A percentile compares a stretch with the other conserved stretches of the same genome.
Evolutionary conservation across 2,888 invertebrate genomes (phyloP).

Genomic region (Agrilus cyanescens): DNA sequence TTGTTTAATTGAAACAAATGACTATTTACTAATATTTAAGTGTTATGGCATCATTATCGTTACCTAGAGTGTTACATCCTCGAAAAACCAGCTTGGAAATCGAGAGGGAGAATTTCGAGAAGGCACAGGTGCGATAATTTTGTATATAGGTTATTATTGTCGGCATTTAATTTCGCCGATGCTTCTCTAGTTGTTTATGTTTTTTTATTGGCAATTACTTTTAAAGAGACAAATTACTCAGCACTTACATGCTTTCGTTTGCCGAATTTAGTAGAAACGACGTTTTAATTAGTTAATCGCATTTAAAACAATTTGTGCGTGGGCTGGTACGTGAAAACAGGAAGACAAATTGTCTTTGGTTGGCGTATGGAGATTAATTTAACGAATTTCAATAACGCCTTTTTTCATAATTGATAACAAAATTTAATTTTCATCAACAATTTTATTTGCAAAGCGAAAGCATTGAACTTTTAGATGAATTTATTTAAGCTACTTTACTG

Average conservation of each 20-base stretch:
- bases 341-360: too few relatives aligned
- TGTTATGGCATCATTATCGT: slow-evolving; percentile 58
- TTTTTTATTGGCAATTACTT: neutral
- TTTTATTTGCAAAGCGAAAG: too few relatives aligned
- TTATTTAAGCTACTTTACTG: too few relatives aligned
- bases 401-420: too few relatives aligned
- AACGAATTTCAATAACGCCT: too few relatives aligned
- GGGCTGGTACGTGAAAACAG: too few relatives aligned
- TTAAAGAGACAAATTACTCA: neutral
- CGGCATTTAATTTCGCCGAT: neutral
- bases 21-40: neutral
- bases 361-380: too few relatives aligned
- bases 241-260: neutral
- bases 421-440: too few relatives aligned
- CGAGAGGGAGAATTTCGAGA: slow-evolving; percentile 74
- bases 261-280: neutral
- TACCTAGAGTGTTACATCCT: slow-evolving; percentile 59
- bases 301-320: too few relatives aligned
- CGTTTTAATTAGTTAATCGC: neutral
- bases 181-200: neutral
- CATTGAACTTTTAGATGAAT: too few relatives aligned
- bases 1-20: neutral
- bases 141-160: slow-evolving; percentile 2
- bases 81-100: slow-evolving; percentile 65
- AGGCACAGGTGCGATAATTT: slow-evolving; percentile 54